Evolutionary conservation across 2,113 vertebrate genomes (phyloP), one percentile per base, ranked within the genome.

Genomic region (Hystrix brachyura): DNA sequence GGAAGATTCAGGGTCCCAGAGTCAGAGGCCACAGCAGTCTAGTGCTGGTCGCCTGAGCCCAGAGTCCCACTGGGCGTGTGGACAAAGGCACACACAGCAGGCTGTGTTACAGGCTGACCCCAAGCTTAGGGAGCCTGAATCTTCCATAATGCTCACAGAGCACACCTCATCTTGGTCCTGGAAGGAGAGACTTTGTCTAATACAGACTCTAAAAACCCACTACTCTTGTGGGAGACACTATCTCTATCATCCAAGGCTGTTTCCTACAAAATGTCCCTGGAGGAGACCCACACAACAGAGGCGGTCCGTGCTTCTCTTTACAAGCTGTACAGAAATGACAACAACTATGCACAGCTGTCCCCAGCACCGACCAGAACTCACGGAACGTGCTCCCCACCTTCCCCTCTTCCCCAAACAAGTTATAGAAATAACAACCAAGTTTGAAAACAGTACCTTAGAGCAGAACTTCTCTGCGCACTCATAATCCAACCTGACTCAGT

Each of bases 381-480:
- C 1, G 9, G 43, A 25, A 15, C 9, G 13, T 14, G 29, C 4
- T 27, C 25, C n/a, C 11, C 10, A 18, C 15, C 43, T 29, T 1
- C 4, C 9, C 48, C 17, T 0, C 0, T 38, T 19, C 32, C 3
- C n/a, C 11, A 34, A 32, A 71, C 64, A 88, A 91, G 93, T n/a
- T 74, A 86, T 72, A 29, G 38, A 87, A 87, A 80, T n/a, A 71
- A 25, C 71, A 93, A 80, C 46, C 19, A 53, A 18, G 60, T n/a
- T 69, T 18, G 11, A 34, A 71, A 15, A 38, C 38, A 29, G 29
- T 11, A 23, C 85, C 72, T 94, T 82, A 85, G 17, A 96, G 43
- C 48, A 96, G 86, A 94, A 91, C 81, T 81, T 88, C 80, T 91
- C 91, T 59, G 88, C 95, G 93, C 38, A 85, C 92, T 97, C 78